Base-by-base conservation (phyloP, 2,113 vertebrate species). In the Coregonus clupeaformis region DNA sequence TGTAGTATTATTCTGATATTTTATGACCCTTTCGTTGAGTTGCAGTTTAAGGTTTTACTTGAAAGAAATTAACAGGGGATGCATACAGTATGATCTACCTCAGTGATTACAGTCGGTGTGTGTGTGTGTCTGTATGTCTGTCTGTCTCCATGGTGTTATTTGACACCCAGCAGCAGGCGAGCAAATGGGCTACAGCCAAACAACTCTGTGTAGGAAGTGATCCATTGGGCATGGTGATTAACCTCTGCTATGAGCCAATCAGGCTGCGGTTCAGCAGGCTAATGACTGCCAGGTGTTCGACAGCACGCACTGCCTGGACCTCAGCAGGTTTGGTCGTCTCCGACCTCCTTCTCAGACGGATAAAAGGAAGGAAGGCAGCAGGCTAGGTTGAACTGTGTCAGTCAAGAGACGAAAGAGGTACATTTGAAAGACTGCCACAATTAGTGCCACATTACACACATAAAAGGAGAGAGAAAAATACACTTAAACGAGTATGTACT, bases 271-370 rank as follows among this genome's bases (percentile, higher is more conserved):
- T 82, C 84, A 77, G 80, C 64, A 36, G 81, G 76, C 76, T 86
- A 87, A 88, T 73, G 69, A 73, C 79, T 84, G 68, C 82, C 87
- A 87, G 80, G 85, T 89, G 87, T 75, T 62, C 5, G 52, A 47
- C 49, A 52, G 14, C 49, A 18, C 16, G 5, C 49, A 18, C 16
- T 52, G 13, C 49, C 49, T 52, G 16, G 49, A 52, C 14, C 49
- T 16, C 49, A 52, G 16, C 49, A 52, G 49, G 49, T 52, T 42
- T 18, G 49, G 49, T 52, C 1, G 49, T 52, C 49, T 52, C 49
- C 16, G 5, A 18, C 49, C 49, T 42, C 9, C 36, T 42, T 42
- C 87, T 85, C 76, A 78, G 24, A 16, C 14, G 77, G 68, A 77
- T 82, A 63, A 79, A 83, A 1, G 78, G 36, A 42, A 42, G 36